A percentile compares a stretch with the other conserved stretches of the same genome.
These are phyloP conservation scores for Corydoras maculifer DNA, from an alignment of 2,113 vertebrate genomes.

Conservation along the genomic window DNA sequence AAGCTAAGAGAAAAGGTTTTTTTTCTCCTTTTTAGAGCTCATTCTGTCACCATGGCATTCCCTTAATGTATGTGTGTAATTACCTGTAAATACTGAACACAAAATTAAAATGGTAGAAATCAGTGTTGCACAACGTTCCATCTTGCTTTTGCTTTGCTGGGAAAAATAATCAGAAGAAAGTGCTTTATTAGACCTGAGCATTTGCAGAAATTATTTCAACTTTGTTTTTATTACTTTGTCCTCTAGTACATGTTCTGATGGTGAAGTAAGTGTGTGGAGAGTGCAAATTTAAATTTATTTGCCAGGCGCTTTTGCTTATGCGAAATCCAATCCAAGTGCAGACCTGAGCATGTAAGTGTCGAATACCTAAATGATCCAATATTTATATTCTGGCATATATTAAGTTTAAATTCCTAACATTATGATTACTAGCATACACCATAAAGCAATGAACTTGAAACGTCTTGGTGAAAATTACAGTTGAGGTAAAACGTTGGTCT, in stretches of 20 bases:
- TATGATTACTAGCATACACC: not conserved
- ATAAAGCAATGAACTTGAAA: no score
- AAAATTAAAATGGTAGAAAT: slow-evolving; percentile 27
- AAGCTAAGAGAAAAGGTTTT: not conserved
- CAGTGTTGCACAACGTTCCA: slow-evolving; percentile 5
- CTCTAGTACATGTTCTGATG: not conserved
- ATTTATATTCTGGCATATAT: not conserved
- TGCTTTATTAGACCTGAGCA: not conserved
- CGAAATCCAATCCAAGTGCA: not conserved
- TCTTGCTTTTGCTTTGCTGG: not conserved
- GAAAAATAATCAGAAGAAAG: not conserved
- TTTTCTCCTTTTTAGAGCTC: slow-evolving; percentile 2
- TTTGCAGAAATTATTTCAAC: not conserved
- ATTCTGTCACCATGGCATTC: slow-evolving; percentile 7
- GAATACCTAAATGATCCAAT: not conserved
- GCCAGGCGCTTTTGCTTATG: not conserved
- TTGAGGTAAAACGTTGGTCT: no score
- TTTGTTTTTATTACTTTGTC: slow-evolving; percentile 1
- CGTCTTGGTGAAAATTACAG: no score
- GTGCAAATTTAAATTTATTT: not conserved
- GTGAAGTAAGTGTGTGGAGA: not conserved
- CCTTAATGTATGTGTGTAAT: slow-evolving; percentile 10
- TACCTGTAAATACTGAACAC: slow-evolving; percentile 32
- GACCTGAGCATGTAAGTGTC: not conserved
- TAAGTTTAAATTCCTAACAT: not conserved